phyloP scores from a whole-genome alignment of 1,140 invertebrate genomes.

The Berghia stephanieae region DNA sequence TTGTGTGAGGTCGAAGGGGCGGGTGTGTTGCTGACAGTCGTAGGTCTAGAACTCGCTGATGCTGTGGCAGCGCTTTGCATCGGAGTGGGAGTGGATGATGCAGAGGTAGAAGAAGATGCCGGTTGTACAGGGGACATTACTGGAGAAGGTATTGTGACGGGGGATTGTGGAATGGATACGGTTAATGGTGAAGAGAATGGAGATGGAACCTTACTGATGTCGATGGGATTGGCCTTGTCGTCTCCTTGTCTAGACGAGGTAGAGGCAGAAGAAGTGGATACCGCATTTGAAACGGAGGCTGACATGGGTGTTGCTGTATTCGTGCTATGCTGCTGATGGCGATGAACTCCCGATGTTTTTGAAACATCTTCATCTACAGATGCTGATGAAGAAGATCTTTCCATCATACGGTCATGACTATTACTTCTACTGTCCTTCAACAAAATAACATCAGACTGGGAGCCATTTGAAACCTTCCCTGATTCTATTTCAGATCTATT shows the following conservation, averaged over 20 bases:
- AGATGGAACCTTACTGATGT: too few relatives aligned
- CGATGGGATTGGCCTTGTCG: too few relatives aligned
- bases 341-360: background rate
- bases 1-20: constrained; percentile 24
- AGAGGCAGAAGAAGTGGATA: too few relatives aligned
- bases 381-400: too few relatives aligned
- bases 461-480: too few relatives aligned
- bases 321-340: background rate
- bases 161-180: constrained; percentile 21
- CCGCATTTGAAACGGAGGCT: background rate
- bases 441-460: too few relatives aligned
- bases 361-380: background rate
- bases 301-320: background rate
- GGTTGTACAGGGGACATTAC: too few relatives aligned
- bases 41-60: constrained; percentile 54
- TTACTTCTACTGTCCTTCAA: too few relatives aligned
- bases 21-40: too few relatives aligned
- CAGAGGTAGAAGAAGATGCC: background rate
- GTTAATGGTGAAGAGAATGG: constrained; percentile 9
- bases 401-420: too few relatives aligned
- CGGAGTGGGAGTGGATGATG: background rate
- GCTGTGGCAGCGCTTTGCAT: constrained; percentile 41
- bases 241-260: too few relatives aligned
- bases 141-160: background rate
- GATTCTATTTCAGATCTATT: too few relatives aligned